These are phyloP conservation scores for Aphyosemion australe DNA, from an alignment of 2,113 vertebrate genomes.

Conservation along the genomic window DNA sequence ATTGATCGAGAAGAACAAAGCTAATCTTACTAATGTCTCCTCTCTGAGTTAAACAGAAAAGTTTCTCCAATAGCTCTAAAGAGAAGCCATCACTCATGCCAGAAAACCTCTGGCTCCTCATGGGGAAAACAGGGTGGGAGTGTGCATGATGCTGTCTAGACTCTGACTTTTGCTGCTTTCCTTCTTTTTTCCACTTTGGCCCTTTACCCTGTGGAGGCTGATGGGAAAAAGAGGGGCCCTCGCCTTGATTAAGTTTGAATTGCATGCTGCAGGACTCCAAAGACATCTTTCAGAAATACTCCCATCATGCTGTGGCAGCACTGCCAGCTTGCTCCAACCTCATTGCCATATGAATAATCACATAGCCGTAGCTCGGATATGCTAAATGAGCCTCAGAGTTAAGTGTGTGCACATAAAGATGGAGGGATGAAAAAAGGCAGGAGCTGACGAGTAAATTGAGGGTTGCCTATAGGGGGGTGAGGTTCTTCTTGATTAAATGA, in stretches of 20 bases:
- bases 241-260: conserved; percentile 63
- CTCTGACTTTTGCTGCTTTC: conserved; percentile 51
- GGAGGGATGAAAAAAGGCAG: conserved; percentile 20
- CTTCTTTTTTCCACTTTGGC: conserved; percentile 37
- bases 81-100: conserved; percentile 53
- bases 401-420: conserved; percentile 11
- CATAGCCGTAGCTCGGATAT: conserved; percentile 39
- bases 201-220: conserved; percentile 23
- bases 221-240: conserved; percentile 33
- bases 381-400: conserved; percentile 34
- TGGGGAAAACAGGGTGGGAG: conserved; percentile 14
- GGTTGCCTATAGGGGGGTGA: conserved; percentile 22
- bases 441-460: conserved; percentile 34
- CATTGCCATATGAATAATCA: conserved; percentile 61
- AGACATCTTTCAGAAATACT: conserved; percentile 64
- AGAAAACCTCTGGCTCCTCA: conserved; percentile 31
- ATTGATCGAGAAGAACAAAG: conserved; percentile 40
- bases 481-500: too few species aligned
- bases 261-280: conserved; percentile 51
- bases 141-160: conserved; percentile 16
- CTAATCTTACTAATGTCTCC: conserved; percentile 56
- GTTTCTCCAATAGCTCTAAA: conserved; percentile 31
- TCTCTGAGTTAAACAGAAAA: conserved; percentile 26
- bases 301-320: conserved; percentile 46
- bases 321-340: conserved; percentile 48